A percentile compares a stretch with the other conserved stretches of the same genome.
phyloP scores from a whole-genome alignment of 2,113 vertebrate species.

The Python bivittatus region DNA sequence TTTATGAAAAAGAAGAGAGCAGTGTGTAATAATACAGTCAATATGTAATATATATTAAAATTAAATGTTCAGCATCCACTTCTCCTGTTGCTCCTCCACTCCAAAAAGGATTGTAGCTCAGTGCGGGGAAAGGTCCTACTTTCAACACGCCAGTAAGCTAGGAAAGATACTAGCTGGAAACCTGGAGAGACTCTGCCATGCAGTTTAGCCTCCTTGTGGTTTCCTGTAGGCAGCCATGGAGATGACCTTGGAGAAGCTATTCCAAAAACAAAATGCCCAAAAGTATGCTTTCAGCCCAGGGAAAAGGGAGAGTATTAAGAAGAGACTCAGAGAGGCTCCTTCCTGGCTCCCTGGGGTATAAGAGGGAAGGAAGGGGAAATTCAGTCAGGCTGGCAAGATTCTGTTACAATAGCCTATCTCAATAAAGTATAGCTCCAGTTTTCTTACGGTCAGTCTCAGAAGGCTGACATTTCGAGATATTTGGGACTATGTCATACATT shows the following conservation, averaged over 20 bases:
- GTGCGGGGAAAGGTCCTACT: neutral
- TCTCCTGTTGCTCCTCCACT: neutral
- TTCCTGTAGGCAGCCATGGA: neutral
- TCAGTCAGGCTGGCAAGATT: neutral
- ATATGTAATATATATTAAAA: neutral
- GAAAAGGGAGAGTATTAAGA: neutral
- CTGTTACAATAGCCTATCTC: neutral
- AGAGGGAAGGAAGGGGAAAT: neutral
- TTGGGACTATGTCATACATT: too few relatives aligned
- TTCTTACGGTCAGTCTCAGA: neutral
- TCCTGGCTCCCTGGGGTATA: neutral
- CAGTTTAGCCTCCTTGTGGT: neutral
- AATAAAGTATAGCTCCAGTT: neutral
- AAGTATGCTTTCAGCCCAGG: neutral
- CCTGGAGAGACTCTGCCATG: neutral
- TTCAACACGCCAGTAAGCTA: neutral
- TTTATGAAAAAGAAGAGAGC: neutral
- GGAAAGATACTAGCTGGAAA: neutral
- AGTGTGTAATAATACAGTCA: neutral
- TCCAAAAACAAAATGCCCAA: neutral
- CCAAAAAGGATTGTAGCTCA: neutral
- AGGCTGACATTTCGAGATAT: neutral
- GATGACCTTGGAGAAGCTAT: neutral
- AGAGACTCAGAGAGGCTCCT: neutral
- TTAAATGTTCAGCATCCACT: neutral